Evolutionary conservation across 2,888 invertebrate species (phyloP).

Genomic region (Athalia cordata): DNA sequence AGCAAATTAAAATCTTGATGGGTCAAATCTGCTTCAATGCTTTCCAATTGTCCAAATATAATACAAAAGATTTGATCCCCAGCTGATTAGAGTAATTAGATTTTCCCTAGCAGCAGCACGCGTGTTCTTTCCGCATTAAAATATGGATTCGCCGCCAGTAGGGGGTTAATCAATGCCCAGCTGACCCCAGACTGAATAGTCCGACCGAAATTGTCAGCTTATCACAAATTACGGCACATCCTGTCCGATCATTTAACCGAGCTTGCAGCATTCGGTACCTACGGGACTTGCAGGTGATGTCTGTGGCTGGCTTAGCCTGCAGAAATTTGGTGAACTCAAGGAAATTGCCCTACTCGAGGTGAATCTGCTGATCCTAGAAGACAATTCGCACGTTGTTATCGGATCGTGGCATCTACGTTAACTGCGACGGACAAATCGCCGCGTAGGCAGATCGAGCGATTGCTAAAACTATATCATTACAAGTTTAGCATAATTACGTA

Average conservation of each 20-base stretch:
- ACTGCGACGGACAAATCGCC: conserved; percentile 13
- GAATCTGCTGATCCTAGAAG: conserved; percentile 13
- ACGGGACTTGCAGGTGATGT: neutral
- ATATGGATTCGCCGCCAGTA: conserved; percentile 1
- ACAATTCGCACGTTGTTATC: neutral
- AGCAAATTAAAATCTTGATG: no score
- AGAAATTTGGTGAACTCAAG: conserved; percentile 7
- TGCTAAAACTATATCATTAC: neutral
- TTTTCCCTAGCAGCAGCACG: neutral
- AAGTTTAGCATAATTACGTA: neutral
- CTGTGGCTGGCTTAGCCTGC: neutral
- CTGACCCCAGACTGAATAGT: conserved; percentile 25
- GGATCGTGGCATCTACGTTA: conserved; percentile 10
- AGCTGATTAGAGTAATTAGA: conserved; percentile 24
- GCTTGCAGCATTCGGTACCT: conserved; percentile 5
- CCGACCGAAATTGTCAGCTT: conserved; percentile 30
- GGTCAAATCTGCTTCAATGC: no score
- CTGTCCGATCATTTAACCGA: conserved; percentile 22
- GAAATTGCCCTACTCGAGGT: neutral
- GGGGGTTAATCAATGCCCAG: conserved; percentile 30
- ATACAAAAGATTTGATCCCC: neutral
- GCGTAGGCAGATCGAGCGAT: neutral
- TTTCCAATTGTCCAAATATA: no score
- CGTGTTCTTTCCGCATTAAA: neutral
- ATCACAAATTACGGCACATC: conserved; percentile 28